Conservation (phyloP, 2,797 vertebrate genomes). For the Chelonia mydas region DNA sequence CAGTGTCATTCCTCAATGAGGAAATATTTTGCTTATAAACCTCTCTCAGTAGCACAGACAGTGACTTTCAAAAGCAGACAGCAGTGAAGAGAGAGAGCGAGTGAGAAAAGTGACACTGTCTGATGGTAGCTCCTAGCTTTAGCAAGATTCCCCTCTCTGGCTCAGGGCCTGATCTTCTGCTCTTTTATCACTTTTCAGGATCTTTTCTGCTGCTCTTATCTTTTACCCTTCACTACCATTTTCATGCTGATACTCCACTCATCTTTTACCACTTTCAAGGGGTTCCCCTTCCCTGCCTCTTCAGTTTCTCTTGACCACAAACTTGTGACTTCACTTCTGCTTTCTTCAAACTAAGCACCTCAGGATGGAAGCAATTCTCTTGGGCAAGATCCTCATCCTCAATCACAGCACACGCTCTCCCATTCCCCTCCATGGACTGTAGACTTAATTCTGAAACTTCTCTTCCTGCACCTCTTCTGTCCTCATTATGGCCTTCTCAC, state of each 20-base stretch:
- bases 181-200: not conserved
- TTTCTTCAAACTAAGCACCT: not conserved
- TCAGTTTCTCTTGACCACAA: not conserved
- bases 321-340: not conserved
- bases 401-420: not conserved
- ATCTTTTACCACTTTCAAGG: not conserved
- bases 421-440: not conserved
- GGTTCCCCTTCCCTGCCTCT: not conserved
- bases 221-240: not conserved
- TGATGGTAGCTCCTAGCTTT: not conserved
- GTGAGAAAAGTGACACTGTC: not conserved
- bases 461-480: not conserved
- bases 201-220: not conserved
- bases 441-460: not conserved
- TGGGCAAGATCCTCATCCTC: not conserved
- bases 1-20: accelerated
- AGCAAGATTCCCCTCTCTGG: not conserved
- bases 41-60: accelerated
- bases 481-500: not conserved
- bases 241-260: not conserved
- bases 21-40: accelerated
- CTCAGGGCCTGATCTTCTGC: not conserved
- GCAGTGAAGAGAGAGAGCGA: accelerated
- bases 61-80: accelerated
- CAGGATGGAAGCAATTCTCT: not conserved